Conservation (phyloP, 2,113 vertebrate genomes). For the Oryzias woworae region DNA sequence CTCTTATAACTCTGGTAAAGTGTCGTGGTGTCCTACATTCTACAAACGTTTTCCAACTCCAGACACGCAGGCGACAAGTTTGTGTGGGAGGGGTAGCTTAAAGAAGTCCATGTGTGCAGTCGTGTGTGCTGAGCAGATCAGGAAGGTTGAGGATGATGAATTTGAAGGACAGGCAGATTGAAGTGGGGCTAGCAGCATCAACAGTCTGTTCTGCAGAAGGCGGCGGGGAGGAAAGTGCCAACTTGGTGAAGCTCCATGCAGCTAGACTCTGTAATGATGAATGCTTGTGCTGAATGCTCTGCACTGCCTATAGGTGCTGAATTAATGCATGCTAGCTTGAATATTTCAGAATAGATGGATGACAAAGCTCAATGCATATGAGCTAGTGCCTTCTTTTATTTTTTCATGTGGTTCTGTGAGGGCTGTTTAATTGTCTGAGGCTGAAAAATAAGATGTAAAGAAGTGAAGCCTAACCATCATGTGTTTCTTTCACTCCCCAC, state of each 20-base stretch:
- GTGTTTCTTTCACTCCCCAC: constrained; percentile 4
- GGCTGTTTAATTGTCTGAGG: not conserved
- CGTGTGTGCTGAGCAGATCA: constrained; percentile 28
- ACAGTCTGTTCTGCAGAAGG: constrained; percentile 3
- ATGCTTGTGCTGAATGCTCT: too few species aligned
- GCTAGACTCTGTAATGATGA: not conserved
- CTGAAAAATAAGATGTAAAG: constrained; percentile 4
- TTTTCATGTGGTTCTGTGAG: too few species aligned
- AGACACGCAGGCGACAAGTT: constrained; percentile 27
- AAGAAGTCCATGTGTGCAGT: constrained; percentile 20
- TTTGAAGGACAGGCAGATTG: constrained; percentile 18
- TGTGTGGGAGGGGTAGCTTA: constrained; percentile 25
- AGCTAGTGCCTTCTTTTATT: too few species aligned
- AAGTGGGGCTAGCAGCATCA: constrained; percentile 13
- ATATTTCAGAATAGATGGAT: too few species aligned
- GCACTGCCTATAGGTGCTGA: too few species aligned
- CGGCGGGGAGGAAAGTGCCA: constrained; percentile 4
- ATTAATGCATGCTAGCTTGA: too few species aligned
- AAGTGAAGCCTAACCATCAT: constrained; percentile 17
- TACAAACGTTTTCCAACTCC: not conserved
- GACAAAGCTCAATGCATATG: too few species aligned
- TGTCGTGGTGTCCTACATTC: not conserved
- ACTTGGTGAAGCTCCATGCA: not conserved
- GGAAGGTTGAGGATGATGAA: constrained; percentile 19
- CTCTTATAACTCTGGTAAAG: too few species aligned